phyloP scores from a whole-genome alignment of 2,113 vertebrate genomes.

The Symphodus melops region DNA sequence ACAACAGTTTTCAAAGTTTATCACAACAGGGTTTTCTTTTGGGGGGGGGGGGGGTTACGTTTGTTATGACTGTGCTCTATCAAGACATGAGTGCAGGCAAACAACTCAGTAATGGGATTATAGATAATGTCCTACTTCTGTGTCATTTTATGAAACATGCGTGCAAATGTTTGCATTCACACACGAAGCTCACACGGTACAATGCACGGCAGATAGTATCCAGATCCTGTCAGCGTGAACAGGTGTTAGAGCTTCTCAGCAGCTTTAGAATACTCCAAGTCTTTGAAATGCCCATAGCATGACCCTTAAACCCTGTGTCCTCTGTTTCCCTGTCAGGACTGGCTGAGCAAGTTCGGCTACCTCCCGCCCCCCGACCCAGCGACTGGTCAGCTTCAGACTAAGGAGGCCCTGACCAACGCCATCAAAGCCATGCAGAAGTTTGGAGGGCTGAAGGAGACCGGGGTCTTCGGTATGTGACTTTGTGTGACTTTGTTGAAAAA shows the following conservation, averaged over 20 bases:
- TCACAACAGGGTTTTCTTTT: neutral
- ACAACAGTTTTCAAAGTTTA: too few species aligned
- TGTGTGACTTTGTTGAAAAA: neutral
- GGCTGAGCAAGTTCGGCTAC: constrained; percentile 96
- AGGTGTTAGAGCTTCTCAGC: constrained; percentile 38
- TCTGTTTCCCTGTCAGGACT: constrained; percentile 85
- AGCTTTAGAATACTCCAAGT: constrained; percentile 29
- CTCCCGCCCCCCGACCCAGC: constrained; percentile 89
- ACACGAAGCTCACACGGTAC: neutral
- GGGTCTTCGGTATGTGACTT: constrained; percentile 86
- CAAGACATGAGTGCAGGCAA: neutral
- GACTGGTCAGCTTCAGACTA: constrained; percentile 90
- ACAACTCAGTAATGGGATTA: neutral
- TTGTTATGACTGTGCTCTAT: neutral
- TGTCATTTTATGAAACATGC: neutral
- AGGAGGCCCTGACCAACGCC: constrained; percentile 92
- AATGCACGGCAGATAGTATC: neutral
- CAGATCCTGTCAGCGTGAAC: constrained; percentile 43
- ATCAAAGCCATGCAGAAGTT: constrained; percentile 96
- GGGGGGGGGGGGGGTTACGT: too few species aligned
- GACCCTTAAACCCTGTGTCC: constrained; percentile 40
- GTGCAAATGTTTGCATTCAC: neutral
- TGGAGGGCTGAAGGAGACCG: constrained; percentile 91
- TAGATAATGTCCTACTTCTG: neutral
- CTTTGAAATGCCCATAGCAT: constrained; percentile 31